Conservation (phyloP, 2,113 vertebrate species). For the Odocoileus hemionus region DNA sequence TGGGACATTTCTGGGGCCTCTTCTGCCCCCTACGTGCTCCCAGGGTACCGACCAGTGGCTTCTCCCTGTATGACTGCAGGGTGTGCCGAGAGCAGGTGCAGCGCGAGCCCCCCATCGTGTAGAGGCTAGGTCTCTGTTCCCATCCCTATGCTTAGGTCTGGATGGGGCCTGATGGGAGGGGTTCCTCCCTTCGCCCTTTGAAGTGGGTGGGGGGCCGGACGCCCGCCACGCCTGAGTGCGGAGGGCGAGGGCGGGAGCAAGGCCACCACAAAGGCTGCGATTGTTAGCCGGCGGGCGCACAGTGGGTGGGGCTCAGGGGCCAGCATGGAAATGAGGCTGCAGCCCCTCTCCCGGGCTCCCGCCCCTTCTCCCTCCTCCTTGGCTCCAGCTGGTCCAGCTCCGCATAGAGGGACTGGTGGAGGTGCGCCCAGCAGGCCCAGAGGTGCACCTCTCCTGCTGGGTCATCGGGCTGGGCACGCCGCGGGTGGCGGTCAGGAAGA, state of each 20-base stretch:
- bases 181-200: background rate
- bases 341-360: background rate
- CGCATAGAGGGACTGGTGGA: background rate
- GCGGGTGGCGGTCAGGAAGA: background rate
- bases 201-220: background rate
- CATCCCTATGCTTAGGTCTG: background rate
- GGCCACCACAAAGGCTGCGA: constrained; percentile 26
- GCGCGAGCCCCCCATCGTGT: rapidly evolving
- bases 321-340: background rate
- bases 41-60: background rate
- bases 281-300: background rate
- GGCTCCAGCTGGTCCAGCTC: background rate
- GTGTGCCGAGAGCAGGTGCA: too few relatives aligned
- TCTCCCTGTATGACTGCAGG: background rate
- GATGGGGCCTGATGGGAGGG: background rate
- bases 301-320: background rate
- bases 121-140: background rate
- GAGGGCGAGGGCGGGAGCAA: background rate
- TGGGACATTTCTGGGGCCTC: background rate
- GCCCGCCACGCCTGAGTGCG: background rate
- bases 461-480: rapidly evolving
- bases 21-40: too few relatives aligned
- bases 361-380: background rate
- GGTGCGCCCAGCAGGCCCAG: background rate
- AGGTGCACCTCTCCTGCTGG: background rate